These are phyloP conservation scores for Misgurnus anguillicaudatus DNA, from an alignment of 2,113 vertebrate species.

Conservation along the genomic window DNA sequence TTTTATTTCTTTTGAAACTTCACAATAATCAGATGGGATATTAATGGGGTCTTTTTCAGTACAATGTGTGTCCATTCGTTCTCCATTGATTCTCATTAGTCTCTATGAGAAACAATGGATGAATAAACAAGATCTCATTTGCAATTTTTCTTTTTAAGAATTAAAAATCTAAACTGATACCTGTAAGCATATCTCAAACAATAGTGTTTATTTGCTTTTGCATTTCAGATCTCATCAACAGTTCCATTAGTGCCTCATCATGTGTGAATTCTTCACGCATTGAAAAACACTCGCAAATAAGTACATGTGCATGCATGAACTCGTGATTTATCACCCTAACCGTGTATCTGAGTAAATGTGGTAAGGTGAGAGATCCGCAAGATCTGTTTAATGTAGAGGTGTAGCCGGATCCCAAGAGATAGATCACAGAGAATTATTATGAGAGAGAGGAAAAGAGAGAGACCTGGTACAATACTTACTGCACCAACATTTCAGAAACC, in stretches of 20 bases:
- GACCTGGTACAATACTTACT: constrained; percentile 2
- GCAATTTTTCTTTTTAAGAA: background rate
- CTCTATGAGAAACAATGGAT: background rate
- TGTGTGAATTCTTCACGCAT: background rate
- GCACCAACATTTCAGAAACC: background rate
- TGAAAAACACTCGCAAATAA: background rate
- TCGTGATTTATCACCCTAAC: background rate
- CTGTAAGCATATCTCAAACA: constrained; percentile 1
- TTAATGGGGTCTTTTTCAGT: background rate
- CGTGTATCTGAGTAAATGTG: background rate
- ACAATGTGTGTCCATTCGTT: background rate
- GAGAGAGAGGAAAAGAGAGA: background rate
- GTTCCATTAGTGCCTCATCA: constrained; percentile 10
- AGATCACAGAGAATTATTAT: constrained; percentile 30
- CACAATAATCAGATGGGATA: background rate
- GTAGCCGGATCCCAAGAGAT: constrained; percentile 13
- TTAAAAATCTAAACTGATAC: background rate
- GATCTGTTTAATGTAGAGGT: constrained; percentile 19
- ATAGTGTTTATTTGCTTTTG: constrained; percentile 24
- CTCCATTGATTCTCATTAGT: background rate
- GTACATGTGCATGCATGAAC: background rate
- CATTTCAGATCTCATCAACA: constrained; percentile 28
- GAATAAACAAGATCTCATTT: background rate
- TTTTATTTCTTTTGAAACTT: no score
- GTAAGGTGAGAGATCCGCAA: background rate